Evolutionary conservation across 2,888 invertebrate species (phyloP).

Genomic region (Xestoiulus laeticollis): DNA sequence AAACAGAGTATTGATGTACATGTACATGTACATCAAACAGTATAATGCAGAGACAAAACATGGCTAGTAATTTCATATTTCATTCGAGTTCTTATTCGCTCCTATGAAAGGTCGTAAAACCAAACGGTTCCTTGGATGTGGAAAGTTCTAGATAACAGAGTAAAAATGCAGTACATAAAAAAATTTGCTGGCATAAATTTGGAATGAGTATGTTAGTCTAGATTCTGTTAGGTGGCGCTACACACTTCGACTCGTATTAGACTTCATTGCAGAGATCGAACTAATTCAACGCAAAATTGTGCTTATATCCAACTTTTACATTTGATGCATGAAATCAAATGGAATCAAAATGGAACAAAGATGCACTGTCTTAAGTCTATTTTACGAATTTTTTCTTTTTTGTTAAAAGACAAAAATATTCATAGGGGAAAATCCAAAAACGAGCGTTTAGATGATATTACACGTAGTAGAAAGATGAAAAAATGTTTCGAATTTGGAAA

Average conservation of each 20-base stretch:
- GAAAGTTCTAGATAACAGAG: not conserved
- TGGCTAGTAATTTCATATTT: not conserved
- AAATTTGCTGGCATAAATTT: not conserved
- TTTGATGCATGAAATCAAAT: no score
- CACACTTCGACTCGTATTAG: not conserved
- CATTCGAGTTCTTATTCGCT: conserved; percentile 20
- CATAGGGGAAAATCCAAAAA: no score
- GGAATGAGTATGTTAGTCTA: not conserved
- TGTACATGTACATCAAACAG: not conserved
- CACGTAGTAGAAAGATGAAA: no score
- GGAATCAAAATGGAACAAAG: no score
- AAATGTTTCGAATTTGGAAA: no score
- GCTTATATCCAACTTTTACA: no score
- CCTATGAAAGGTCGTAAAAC: not conserved
- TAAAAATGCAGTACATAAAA: conserved; percentile 15
- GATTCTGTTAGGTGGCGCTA: not conserved
- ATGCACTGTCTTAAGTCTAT: no score
- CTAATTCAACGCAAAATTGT: no score
- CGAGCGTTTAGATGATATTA: no score
- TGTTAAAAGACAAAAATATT: no score
- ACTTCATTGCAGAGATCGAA: not conserved
- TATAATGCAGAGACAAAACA: not conserved
- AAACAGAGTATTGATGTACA: not conserved
- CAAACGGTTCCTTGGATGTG: not conserved
- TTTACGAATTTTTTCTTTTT: no score